A percentile compares a stretch with the other conserved stretches of the same genome.
phyloP scores from a whole-genome alignment of 1,140 invertebrate genomes.

The Colletes gigas region DNA sequence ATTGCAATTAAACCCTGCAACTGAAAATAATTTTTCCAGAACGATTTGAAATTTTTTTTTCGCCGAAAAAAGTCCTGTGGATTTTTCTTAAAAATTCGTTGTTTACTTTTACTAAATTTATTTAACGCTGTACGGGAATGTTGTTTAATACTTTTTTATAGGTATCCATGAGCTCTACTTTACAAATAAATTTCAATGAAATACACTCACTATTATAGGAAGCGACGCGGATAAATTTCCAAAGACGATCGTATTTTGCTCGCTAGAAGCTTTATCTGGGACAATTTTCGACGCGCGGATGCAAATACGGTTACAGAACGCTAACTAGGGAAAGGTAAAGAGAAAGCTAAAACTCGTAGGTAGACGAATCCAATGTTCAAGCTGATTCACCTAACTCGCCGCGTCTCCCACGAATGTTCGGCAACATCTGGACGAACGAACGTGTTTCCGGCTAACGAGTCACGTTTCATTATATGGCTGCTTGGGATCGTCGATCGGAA shows the following conservation, averaged over 20 bases:
- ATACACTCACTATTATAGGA: neutral
- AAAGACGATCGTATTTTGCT: neutral
- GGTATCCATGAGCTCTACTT: no score
- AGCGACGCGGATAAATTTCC: neutral
- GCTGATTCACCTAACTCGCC: constrained; percentile 44
- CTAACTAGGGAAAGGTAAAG: constrained; percentile 7
- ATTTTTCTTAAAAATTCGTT: no score
- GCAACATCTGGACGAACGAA: constrained; percentile 46
- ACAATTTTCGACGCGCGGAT: neutral
- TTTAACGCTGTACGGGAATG: no score
- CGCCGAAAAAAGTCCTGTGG: no score
- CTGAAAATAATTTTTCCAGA: no score
- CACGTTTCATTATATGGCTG: constrained; percentile 15
- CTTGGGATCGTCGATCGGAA: constrained; percentile 10
- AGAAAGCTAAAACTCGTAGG: constrained; percentile 37
- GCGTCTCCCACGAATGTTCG: constrained; percentile 39
- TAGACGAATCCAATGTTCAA: constrained; percentile 31
- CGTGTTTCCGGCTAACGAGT: constrained; percentile 31
- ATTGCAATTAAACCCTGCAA: no score
- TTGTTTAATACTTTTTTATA: no score
- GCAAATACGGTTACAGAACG: constrained; percentile 22
- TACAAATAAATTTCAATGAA: no score
- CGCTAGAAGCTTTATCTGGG: neutral
- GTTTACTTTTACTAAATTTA: no score
- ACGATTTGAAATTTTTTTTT: no score